These are phyloP conservation scores for Cerceris ruficornis DNA, from an alignment of 2,888 invertebrate species.

Conservation along the genomic window DNA sequence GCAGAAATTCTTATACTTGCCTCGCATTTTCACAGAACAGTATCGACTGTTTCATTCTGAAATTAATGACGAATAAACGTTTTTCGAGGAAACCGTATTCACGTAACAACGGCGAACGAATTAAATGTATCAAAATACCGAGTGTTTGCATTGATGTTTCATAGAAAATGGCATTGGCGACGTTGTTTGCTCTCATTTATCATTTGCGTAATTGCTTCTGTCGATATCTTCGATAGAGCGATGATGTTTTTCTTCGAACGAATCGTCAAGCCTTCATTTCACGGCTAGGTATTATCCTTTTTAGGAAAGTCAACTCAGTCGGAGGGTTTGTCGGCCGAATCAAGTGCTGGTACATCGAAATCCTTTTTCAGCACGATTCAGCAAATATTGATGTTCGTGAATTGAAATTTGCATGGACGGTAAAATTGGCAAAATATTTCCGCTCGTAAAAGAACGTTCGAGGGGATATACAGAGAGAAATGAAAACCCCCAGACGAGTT, in stretches of 20 bases:
- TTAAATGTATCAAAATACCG: slow-evolving; percentile 4
- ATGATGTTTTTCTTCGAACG: slow-evolving; percentile 14
- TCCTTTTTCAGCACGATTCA: slow-evolving; percentile 65
- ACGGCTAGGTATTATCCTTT: slow-evolving; percentile 34
- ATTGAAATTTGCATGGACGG: slow-evolving; percentile 67
- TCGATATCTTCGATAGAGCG: not conserved
- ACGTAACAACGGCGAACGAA: not conserved
- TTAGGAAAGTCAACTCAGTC: slow-evolving; percentile 19
- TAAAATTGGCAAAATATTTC: slow-evolving; percentile 68
- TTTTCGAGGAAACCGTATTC: not conserved
- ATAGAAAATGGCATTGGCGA: not conserved
- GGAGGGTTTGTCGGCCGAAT: slow-evolving; percentile 40
- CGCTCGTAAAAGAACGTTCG: slow-evolving; percentile 60
- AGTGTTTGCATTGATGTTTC: not conserved
- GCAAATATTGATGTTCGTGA: slow-evolving; percentile 66
- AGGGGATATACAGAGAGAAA: slow-evolving; percentile 23
- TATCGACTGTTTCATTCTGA: slow-evolving; percentile 1
- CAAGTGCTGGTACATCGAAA: slow-evolving; percentile 61
- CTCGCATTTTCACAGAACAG: no score
- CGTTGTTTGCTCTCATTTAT: not conserved
- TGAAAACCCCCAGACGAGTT: slow-evolving; percentile 24
- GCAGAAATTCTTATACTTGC: no score
- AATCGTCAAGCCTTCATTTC: slow-evolving; percentile 25
- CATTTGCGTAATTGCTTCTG: slow-evolving; percentile 1
- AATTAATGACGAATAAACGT: slow-evolving; percentile 7